phyloP scores from a whole-genome alignment of 2,888 invertebrate species.

The Caenorhabditis drosophilae region DNA sequence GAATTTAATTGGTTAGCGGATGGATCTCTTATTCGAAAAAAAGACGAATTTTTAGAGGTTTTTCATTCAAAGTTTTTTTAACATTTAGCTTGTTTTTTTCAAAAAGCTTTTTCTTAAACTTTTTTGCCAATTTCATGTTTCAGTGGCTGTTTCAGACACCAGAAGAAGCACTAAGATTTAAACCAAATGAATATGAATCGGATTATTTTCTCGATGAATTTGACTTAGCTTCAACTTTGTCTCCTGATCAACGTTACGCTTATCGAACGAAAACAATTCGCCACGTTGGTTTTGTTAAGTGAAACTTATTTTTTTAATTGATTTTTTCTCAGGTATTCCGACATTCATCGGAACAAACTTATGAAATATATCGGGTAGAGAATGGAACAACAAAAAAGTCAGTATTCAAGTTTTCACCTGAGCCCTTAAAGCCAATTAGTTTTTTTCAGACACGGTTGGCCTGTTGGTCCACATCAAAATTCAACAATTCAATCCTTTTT shows the following conservation, averaged over 20 bases:
- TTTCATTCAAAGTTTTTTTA: not conserved
- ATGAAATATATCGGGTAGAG: conserved; percentile 26
- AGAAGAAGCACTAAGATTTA: conserved; percentile 2
- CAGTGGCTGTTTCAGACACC: conserved; percentile 8
- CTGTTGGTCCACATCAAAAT: conserved; percentile 37
- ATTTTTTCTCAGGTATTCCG: no score
- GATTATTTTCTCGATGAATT: conserved; percentile 10
- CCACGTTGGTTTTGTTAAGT: no score
- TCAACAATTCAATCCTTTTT: conserved; percentile 39
- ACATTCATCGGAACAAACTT: conserved; percentile 36
- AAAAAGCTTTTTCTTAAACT: not conserved
- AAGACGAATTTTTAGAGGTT: conserved; percentile 23
- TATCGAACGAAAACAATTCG: conserved; percentile 16
- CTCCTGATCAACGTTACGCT: conserved; percentile 33
- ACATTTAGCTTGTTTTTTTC: not conserved
- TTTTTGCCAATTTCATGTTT: not conserved
- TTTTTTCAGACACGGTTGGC: conserved; percentile 22
- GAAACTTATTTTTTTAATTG: no score
- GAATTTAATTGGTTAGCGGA: conserved; percentile 35
- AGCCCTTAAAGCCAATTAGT: not conserved
- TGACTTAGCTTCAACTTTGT: conserved; percentile 15
- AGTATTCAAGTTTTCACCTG: not conserved
- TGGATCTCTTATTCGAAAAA: conserved; percentile 34
- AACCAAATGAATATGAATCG: conserved; percentile 6
- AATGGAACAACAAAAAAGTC: conserved; percentile 16